Base-by-base conservation (phyloP, 2,113 vertebrate species). In the Corydoras sp. region DNA sequence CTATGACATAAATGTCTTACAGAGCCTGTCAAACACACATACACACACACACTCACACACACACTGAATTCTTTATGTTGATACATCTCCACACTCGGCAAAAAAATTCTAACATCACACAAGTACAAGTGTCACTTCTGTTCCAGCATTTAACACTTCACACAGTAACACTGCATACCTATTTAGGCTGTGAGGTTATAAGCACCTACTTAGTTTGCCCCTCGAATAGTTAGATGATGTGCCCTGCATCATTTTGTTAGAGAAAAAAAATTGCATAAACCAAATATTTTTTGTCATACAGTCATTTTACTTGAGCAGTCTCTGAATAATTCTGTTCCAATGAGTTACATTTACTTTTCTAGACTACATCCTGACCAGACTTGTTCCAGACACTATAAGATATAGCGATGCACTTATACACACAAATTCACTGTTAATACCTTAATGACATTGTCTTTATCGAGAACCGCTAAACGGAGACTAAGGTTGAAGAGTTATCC, bases 401-500 rank as follows among this genome's bases (percentile, higher is more conserved):
- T 43, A 43, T 5, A 43, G 51, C 13, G 3, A 53, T 14, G 13
- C 51, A 53, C 51, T 2, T 53, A 2, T 53, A 14, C 51, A 53
- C 64, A 67, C 56, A 61, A 14, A 15, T 18, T 10, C 50, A 31
- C 35, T 43, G 35, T 43, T 4, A 43, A 14, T 9, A n/a, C 29
- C 81, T 79, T 71, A 79, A 78, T 77, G 70, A 78, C 74, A 67
- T 66, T 65, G 72, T 69, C 72, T 65, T 62, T 53, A 68, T 72
- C 73, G 54, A 72, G 66, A 80, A 68, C 58, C 71, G 67, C 73
- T 81, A 72, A 78, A 62, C 59, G 31, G 53, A 53, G 71, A 62
- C 72, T 65, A 53, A 68, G 56, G 61, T 71, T 30, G 24, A 49
- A 69, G 78, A 80, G 81, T 71, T 68, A 76, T 58, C 55, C 72